These are phyloP conservation scores for Neoniphon sammara DNA, from an alignment of 2,797 vertebrate species.

Conservation along the genomic window DNA sequence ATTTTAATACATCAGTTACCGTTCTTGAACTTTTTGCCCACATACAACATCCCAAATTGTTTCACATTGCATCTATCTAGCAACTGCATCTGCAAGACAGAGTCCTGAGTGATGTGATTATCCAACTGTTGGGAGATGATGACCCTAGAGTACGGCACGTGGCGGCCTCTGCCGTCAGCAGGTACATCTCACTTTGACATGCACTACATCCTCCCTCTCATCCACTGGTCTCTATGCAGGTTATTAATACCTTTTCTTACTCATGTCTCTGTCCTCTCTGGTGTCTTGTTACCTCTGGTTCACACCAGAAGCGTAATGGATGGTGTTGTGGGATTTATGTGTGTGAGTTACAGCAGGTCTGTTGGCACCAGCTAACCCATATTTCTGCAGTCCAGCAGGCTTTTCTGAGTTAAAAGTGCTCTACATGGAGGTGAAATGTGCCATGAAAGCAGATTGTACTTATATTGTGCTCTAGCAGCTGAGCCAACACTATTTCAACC, in stretches of 20 bases:
- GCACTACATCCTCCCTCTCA: not conserved
- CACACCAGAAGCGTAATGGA: too few relatives aligned
- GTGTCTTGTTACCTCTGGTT: not conserved
- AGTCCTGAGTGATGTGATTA: constrained; percentile 88
- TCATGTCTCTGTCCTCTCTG: not conserved
- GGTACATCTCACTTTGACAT: constrained; percentile 75
- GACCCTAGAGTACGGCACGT: constrained; percentile 94
- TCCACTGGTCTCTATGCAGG: not conserved
- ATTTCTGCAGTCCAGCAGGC: too few relatives aligned
- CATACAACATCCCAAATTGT: not conserved
- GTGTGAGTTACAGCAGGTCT: too few relatives aligned
- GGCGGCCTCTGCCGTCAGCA: constrained; percentile 88
- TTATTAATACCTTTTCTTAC: not conserved
- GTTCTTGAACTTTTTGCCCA: not conserved
- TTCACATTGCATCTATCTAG: constrained; percentile 70
- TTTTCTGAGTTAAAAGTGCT: too few relatives aligned
- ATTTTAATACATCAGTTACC: not conserved
- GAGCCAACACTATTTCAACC: too few relatives aligned
- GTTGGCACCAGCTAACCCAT: too few relatives aligned
- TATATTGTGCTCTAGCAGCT: too few relatives aligned
- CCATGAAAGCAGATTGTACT: too few relatives aligned
- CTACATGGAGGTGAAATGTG: too few relatives aligned
- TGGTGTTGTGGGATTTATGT: too few relatives aligned
- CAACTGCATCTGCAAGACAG: constrained; percentile 91
- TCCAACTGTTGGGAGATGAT: constrained; percentile 92